Conservation (phyloP, 1,140 invertebrate species). For the Hyposmocoma kahamanoa region DNA sequence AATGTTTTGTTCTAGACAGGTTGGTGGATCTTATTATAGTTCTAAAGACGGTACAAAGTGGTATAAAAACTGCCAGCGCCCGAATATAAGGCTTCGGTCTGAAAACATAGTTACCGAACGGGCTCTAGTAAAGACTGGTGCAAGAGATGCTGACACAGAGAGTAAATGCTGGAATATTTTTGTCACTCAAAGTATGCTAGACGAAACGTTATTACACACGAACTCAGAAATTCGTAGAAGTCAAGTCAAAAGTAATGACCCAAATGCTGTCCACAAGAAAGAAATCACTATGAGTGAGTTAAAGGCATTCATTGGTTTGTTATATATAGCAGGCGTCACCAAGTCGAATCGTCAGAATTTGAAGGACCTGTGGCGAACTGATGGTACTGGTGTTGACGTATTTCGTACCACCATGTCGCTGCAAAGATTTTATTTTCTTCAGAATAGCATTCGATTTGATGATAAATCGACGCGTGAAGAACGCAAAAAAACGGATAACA, state of each 20-base stretch:
- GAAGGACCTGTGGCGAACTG: conserved; percentile 21
- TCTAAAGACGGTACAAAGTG: not conserved
- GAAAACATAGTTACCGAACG: not conserved
- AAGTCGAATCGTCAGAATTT: conserved; percentile 21
- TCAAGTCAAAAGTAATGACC: not conserved
- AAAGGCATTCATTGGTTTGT: conserved; percentile 16
- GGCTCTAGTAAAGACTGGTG: not conserved
- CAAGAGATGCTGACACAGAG: not conserved
- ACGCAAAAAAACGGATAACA: conserved; percentile 28
- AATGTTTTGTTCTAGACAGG: not conserved
- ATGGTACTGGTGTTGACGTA: conserved; percentile 26
- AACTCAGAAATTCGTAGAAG: not conserved
- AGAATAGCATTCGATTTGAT: conserved; percentile 22
- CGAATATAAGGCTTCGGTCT: not conserved
- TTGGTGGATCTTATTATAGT: not conserved
- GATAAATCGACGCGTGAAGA: conserved; percentile 22
- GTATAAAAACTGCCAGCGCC: not conserved
- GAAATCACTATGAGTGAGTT: conserved; percentile 8
- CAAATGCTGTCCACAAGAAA: conserved; percentile 4
- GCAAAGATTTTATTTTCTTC: conserved; percentile 18
- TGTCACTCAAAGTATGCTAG: not conserved
- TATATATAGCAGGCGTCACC: conserved; percentile 20
- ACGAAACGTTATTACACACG: not conserved
- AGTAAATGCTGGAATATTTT: conserved; percentile 3
- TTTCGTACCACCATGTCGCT: conserved; percentile 23